Conservation (phyloP, 1,140 invertebrate genomes). For the Camponotus vicinus region DNA sequence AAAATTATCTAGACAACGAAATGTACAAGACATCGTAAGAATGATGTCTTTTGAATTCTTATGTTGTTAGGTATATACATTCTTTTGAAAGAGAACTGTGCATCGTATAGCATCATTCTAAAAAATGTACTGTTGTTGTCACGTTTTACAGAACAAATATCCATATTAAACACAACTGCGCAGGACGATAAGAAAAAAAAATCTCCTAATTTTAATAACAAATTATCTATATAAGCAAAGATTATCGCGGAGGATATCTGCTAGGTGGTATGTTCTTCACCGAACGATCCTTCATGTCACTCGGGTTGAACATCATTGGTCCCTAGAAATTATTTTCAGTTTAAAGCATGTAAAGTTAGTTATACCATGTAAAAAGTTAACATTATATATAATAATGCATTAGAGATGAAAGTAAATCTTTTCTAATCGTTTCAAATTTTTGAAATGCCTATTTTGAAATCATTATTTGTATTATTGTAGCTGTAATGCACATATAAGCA, state of each 20-base stretch:
- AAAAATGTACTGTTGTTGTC: slow-evolving; percentile 22
- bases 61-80: background rate
- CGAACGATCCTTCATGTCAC: slow-evolving; percentile 79
- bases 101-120: background rate
- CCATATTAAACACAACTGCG: slow-evolving; percentile 39
- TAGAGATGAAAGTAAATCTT: slow-evolving; percentile 3
- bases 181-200: slow-evolving; percentile 8
- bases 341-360: slow-evolving; percentile 31
- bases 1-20: slow-evolving; percentile 4
- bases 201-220: slow-evolving; percentile 37
- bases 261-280: slow-evolving; percentile 73
- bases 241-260: slow-evolving; percentile 82
- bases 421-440: background rate
- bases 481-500: slow-evolving; percentile 31
- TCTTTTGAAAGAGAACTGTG: slow-evolving; percentile 12
- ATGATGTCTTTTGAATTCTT: background rate
- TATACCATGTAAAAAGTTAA: background rate
- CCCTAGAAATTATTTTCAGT: slow-evolving; percentile 73
- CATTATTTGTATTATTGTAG: slow-evolving; percentile 4
- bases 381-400: background rate
- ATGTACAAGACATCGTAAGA: background rate
- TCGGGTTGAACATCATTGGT: slow-evolving; percentile 83
- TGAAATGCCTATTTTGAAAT: background rate
- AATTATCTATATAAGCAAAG: slow-evolving; percentile 42
- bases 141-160: slow-evolving; percentile 13